A percentile compares a stretch with the other conserved stretches of the same genome.
These are phyloP conservation scores for Petrolisthes manimaculis DNA, from an alignment of 2,888 invertebrate genomes.

Conservation along the genomic window DNA sequence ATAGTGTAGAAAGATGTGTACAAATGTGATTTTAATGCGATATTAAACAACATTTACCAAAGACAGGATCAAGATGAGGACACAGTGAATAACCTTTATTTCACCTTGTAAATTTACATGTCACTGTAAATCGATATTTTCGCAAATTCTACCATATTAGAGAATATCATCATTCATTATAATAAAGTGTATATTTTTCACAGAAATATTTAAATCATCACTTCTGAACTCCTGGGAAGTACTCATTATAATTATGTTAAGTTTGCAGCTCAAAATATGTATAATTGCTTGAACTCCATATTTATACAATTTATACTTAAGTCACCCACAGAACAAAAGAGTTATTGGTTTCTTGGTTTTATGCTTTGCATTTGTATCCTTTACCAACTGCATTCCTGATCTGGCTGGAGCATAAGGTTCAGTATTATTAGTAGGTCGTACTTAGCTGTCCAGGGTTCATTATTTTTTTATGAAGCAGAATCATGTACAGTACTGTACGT, in stretches of 20 bases:
- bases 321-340: constrained; percentile 41
- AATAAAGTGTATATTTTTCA: constrained; percentile 49
- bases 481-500: constrained; percentile 4
- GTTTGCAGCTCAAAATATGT: constrained; percentile 57
- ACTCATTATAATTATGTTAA: constrained; percentile 43
- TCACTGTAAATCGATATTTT: constrained; percentile 41
- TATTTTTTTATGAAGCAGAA: constrained; percentile 56
- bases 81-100: constrained; percentile 12
- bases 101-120: constrained; percentile 25
- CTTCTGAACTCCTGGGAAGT: constrained; percentile 32
- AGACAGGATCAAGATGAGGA: constrained; percentile 33
- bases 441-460: constrained; percentile 53
- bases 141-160: constrained; percentile 38
- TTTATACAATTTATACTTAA: constrained; percentile 6
- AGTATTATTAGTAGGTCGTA: constrained; percentile 55
- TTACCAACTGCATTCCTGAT: constrained; percentile 61
- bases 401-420: constrained; percentile 61
- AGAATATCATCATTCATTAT: constrained; percentile 43
- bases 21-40: constrained; percentile 38
- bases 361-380: constrained; percentile 48
- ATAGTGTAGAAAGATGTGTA: constrained; percentile 52
- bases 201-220: constrained; percentile 31
- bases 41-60: constrained; percentile 47
- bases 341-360: constrained; percentile 42
- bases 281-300: constrained; percentile 47